A percentile compares a stretch with the other conserved stretches of the same genome.
These are phyloP conservation scores for Amia ocellicauda DNA, from an alignment of 2,113 vertebrate species.

Conservation along the genomic window DNA sequence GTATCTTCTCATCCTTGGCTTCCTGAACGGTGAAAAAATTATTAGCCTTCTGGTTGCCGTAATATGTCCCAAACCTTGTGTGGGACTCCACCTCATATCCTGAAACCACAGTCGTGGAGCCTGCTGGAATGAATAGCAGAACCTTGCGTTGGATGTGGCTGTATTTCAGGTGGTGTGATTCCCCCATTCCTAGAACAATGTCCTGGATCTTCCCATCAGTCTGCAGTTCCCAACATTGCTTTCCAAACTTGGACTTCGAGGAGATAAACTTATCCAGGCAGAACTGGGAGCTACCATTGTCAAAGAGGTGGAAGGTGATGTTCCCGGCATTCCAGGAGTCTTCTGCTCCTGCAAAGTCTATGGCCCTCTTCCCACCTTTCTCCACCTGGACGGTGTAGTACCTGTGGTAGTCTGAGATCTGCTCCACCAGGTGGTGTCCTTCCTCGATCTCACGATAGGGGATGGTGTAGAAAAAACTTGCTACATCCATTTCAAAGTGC, in stretches of 20 bases:
- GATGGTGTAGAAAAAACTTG: constrained; percentile 23
- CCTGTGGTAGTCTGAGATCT: constrained; percentile 41
- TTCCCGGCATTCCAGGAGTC: constrained; percentile 43
- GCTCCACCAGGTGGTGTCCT: constrained; percentile 29
- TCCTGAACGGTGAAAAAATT: constrained; percentile 43
- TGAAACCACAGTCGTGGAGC: constrained; percentile 31
- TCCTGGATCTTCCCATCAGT: constrained; percentile 32
- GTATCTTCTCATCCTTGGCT: neutral
- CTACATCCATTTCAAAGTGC: neutral
- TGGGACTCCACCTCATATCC: neutral
- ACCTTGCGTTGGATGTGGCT: neutral
- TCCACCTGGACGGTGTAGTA: constrained; percentile 25
- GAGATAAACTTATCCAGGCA: constrained; percentile 42
- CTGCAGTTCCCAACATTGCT: constrained; percentile 25
- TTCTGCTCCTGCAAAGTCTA: constrained; percentile 35
- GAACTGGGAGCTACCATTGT: constrained; percentile 32
- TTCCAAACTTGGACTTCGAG: neutral
- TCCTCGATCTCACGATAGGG: constrained; percentile 33
- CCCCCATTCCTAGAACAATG: constrained; percentile 43
- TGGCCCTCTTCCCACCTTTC: neutral
- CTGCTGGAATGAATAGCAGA: constrained; percentile 29
- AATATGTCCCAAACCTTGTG: constrained; percentile 40
- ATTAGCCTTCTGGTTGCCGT: constrained; percentile 39
- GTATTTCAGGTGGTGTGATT: constrained; percentile 32
- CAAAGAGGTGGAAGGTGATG: constrained; percentile 37